These are phyloP conservation scores for Sepiola atlantica DNA, from an alignment of 2,888 invertebrate genomes.

Conservation along the genomic window DNA sequence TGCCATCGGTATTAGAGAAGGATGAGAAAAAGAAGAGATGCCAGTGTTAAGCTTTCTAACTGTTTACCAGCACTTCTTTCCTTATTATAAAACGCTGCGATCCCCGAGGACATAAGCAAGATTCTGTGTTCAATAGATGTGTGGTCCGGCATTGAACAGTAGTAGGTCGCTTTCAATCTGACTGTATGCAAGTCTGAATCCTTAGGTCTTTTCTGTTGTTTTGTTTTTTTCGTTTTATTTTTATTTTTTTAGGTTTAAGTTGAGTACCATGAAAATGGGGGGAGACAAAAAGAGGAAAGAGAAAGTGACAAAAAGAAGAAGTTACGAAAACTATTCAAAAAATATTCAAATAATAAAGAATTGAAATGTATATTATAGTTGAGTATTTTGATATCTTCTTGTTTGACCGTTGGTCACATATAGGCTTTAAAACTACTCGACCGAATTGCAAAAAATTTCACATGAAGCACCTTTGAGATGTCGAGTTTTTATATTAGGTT, in stretches of 20 bases:
- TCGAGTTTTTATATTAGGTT: too few species aligned
- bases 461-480: too few species aligned
- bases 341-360: not conserved
- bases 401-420: too few species aligned
- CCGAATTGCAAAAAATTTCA: too few species aligned
- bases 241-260: not conserved
- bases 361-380: too few species aligned
- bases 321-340: not conserved
- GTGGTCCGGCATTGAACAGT: constrained; percentile 9
- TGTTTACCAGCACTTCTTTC: not conserved
- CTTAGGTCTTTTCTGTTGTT: not conserved
- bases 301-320: not conserved
- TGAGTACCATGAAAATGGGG: not conserved
- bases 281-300: not conserved
- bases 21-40: not conserved
- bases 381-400: too few species aligned
- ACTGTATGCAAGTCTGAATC: not conserved
- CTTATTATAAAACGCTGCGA: not conserved
- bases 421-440: too few species aligned
- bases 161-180: not conserved
- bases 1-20: not conserved
- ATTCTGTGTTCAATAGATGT: constrained; percentile 32
- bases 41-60: not conserved
- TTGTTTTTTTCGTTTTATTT: too few species aligned
- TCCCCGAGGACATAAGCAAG: not conserved